These are phyloP conservation scores for Cephalopholis sonnerati DNA, from an alignment of 2,113 vertebrate genomes.

Conservation along the genomic window DNA sequence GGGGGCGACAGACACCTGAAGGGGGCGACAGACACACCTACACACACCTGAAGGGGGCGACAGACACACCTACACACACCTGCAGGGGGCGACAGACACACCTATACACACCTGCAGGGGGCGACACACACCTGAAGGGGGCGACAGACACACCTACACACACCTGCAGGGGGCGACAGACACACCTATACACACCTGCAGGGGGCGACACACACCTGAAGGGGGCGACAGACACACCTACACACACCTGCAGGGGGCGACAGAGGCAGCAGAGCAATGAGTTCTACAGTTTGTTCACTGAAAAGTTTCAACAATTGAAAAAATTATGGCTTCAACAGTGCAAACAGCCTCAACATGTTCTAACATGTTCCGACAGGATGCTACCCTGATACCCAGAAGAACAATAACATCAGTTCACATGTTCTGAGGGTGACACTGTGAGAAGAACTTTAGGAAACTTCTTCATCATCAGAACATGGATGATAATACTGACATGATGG, in stretches of 20 bases:
- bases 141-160: too few species aligned
- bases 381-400: slow-evolving; percentile 32
- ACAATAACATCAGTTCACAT: not conserved
- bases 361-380: not conserved
- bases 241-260: not conserved
- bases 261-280: slow-evolving; percentile 1
- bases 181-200: not conserved
- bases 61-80: not conserved
- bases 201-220: not conserved
- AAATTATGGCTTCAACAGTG: slow-evolving; percentile 61
- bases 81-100: too few species aligned
- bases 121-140: not conserved
- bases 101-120: too few species aligned
- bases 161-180: too few species aligned
- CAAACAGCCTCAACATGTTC: slow-evolving; percentile 19
- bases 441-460: too few species aligned
- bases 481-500: too few species aligned
- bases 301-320: not conserved
- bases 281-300: slow-evolving; percentile 9
- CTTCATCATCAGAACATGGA: too few species aligned
- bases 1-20: not conserved
- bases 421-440: not conserved
- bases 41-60: not conserved
- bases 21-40: not conserved
- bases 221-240: too few species aligned